These are phyloP conservation scores for Drosophila macrospina DNA, from an alignment of 2,888 invertebrate species.

Conservation along the genomic window DNA sequence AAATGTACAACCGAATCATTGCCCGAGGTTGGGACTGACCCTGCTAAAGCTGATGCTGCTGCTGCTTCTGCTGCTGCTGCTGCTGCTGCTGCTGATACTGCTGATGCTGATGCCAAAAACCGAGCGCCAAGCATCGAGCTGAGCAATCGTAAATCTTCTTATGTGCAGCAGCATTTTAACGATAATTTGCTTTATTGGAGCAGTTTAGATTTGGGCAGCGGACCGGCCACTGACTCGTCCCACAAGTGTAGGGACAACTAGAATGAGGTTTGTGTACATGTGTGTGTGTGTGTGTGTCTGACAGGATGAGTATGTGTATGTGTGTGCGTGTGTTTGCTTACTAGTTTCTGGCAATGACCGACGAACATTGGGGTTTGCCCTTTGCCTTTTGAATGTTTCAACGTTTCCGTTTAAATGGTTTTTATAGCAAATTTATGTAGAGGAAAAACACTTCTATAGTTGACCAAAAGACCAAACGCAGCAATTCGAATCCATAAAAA, in stretches of 20 bases:
- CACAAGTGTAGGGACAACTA: conserved; percentile 72
- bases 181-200: conserved; percentile 82
- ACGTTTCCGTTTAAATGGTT: conserved; percentile 81
- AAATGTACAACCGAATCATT: conserved; percentile 64
- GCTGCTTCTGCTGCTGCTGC: too few relatives aligned
- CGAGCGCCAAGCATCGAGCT: conserved; percentile 62
- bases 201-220: conserved; percentile 78
- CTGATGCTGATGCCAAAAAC: conserved; percentile 50
- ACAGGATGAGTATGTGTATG: conserved; percentile 18
- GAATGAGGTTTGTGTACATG: conserved; percentile 31
- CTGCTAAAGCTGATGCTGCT: conserved; percentile 17
- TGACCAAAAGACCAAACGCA: conserved; percentile 75
- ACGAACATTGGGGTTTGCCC: conserved; percentile 15
- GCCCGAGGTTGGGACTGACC: conserved; percentile 38
- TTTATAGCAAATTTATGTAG: conserved; percentile 82
- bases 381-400: conserved; percentile 75
- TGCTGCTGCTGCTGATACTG: conserved; percentile 10
- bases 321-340: conserved; percentile 38
- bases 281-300: conserved; percentile 17
- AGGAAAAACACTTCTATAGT: conserved; percentile 79
- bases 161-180: conserved; percentile 81
- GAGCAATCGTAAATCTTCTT: conserved; percentile 82
- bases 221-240: conserved; percentile 43
- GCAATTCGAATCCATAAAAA: conserved; percentile 77
- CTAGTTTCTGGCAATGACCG: conserved; percentile 56